These are phyloP conservation scores for Tanypteryx hageni DNA, from an alignment of 2,888 invertebrate species.

Conservation along the genomic window DNA sequence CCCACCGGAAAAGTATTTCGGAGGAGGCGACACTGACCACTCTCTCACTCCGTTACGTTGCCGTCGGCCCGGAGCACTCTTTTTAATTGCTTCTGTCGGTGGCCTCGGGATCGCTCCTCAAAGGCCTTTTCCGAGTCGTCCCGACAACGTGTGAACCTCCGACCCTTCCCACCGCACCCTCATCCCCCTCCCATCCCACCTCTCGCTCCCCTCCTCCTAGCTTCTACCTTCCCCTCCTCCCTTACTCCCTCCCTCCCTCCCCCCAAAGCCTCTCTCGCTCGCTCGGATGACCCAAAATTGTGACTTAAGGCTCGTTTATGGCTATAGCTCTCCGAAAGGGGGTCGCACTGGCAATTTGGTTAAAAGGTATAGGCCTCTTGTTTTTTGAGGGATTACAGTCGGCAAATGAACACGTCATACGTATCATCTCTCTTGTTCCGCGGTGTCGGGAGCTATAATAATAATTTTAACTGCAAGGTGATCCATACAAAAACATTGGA, in stretches of 20 bases:
- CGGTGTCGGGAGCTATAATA: too few species aligned
- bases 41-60: neutral
- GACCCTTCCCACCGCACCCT: neutral
- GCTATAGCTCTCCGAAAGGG: neutral
- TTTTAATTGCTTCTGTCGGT: neutral
- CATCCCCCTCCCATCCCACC: neutral
- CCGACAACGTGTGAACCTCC: neutral
- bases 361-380: constrained; percentile 2
- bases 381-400: neutral
- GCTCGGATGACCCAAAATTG: neutral
- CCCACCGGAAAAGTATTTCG: too few species aligned
- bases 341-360: neutral
- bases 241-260: neutral
- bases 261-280: neutral
- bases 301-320: constrained; percentile 1
- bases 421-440: neutral
- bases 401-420: neutral
- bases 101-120: neutral
- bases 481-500: too few species aligned
- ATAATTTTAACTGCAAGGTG: too few species aligned
- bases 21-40: constrained; percentile 8
- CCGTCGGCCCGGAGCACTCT: neutral
- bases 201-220: neutral
- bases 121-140: neutral
- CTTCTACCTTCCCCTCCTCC: neutral